A percentile compares a stretch with the other conserved stretches of the same genome.
These are phyloP conservation scores for Anniella stebbinsi DNA, from an alignment of 2,797 vertebrate species.

Conservation along the genomic window DNA sequence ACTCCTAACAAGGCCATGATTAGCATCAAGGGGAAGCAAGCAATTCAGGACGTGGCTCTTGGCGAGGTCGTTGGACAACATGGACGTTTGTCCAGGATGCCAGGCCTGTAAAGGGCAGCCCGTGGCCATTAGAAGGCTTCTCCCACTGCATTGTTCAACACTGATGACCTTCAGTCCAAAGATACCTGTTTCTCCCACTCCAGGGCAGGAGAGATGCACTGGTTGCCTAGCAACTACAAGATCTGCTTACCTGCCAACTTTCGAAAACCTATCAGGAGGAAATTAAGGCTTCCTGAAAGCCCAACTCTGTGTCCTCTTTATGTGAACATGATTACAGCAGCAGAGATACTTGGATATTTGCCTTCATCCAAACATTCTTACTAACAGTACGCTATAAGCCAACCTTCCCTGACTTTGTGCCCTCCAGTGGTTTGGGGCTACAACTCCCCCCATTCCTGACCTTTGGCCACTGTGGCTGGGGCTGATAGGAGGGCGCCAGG, in stretches of 20 bases:
- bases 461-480: too few species aligned
- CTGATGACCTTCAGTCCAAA: not conserved
- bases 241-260: slow-evolving; percentile 6
- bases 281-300: slow-evolving; percentile 10
- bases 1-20: not conserved
- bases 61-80: slow-evolving; percentile 7
- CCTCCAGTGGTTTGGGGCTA: too few species aligned
- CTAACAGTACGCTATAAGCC: too few species aligned
- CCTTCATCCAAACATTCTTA: not conserved
- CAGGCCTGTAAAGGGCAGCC: not conserved
- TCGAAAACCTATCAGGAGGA: not conserved
- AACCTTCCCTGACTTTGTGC: too few species aligned
- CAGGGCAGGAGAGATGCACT: not conserved
- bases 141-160: not conserved
- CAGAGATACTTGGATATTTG: not conserved
- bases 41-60: not conserved
- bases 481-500: too few species aligned
- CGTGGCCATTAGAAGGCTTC: not conserved
- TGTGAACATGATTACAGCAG: not conserved
- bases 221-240: slow-evolving; percentile 39
- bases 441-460: too few species aligned
- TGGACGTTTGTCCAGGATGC: not conserved
- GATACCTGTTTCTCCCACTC: not conserved
- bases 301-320: not conserved
- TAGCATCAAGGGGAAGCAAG: slow-evolving; percentile 27